Conservation (phyloP, 2,113 vertebrate species). For the Brevimyrus niger region DNA sequence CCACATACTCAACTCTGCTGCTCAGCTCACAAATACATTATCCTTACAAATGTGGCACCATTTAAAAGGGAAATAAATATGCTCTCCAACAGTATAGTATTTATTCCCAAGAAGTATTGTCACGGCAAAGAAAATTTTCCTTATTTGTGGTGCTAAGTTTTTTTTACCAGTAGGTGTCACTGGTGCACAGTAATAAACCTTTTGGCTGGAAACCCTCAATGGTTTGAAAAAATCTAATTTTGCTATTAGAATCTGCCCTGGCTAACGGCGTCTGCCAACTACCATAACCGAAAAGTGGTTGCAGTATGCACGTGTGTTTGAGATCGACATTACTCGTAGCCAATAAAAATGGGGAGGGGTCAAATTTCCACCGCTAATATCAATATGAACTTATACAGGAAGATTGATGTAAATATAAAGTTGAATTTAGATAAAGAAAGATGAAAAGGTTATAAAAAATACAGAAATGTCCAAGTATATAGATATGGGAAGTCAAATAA, state of each 20-base stretch:
- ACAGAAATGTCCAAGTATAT: not conserved
- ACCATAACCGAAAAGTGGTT: not conserved
- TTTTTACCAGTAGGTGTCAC: not conserved
- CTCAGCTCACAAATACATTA: too few species aligned
- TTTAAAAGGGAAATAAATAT: too few species aligned
- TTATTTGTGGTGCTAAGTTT: not conserved
- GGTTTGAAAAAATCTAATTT: not conserved
- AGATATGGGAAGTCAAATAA: not conserved
- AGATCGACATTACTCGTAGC: not conserved
- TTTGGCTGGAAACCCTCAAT: not conserved
- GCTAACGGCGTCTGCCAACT: too few species aligned
- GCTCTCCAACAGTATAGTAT: too few species aligned
- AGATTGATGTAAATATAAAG: not conserved
- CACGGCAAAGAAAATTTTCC: too few species aligned
- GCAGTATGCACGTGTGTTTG: not conserved
- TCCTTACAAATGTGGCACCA: too few species aligned
- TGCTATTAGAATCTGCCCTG: not conserved
- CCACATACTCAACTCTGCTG: too few species aligned
- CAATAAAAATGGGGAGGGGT: not conserved
- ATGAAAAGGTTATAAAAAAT: not conserved
- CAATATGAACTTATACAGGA: not conserved
- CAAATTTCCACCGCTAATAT: not conserved
- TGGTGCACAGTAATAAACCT: not conserved
- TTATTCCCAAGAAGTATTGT: too few species aligned
- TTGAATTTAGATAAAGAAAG: not conserved